Base-by-base conservation (phyloP, 1,140 invertebrate species). In the Drosophila mayri region DNA sequence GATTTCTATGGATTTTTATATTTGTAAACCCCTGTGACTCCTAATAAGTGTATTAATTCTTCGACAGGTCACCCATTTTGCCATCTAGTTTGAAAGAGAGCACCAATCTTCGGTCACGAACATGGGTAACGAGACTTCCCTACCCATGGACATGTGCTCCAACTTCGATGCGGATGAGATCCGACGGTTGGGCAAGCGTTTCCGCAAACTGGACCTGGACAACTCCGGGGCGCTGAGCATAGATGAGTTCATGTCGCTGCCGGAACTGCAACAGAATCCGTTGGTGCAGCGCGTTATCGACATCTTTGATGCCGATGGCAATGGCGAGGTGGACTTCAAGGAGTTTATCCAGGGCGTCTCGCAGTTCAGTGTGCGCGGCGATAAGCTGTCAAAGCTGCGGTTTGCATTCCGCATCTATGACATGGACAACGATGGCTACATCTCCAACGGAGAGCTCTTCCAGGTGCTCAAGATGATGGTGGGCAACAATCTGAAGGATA, bases 401-500 rank as follows among this genome's bases (percentile, higher is more conserved):
- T 99, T 99, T 94, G 99, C 98, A 4, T 99, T 99, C 93, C 96
- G 98, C 93, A 99, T 99, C 93, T 99, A 99, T 93, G 99, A 99
- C 93, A 99, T 99, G 98, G 98, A 99, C 94, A 99, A 99, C 93
- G 99, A 99, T 94, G 99, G 99, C 9, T 99, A 96, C 92, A 99
- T 99, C 90, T 99, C 98, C 64, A 99, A 99, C 94, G 98, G 98
- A 28, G 99, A 99, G 94, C 94, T 99, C 20, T 99, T 99, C 93
- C 97, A 98, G 95, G 96, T 99, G 58, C 94, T 99, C 62, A 99
- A 99, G 95, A 99, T 99, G 98, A 99, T 99, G 99, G 99, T 99
- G 47, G 98, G 98, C 65, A 98, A 98, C 93, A 99, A 99, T 93
- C 94, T 99, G 81, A 98, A 99, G 93, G 98, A 99, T 92, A 98